Evolutionary conservation across 2,113 vertebrate species (phyloP).

Genomic region (Engystomops pustulosus): DNA sequence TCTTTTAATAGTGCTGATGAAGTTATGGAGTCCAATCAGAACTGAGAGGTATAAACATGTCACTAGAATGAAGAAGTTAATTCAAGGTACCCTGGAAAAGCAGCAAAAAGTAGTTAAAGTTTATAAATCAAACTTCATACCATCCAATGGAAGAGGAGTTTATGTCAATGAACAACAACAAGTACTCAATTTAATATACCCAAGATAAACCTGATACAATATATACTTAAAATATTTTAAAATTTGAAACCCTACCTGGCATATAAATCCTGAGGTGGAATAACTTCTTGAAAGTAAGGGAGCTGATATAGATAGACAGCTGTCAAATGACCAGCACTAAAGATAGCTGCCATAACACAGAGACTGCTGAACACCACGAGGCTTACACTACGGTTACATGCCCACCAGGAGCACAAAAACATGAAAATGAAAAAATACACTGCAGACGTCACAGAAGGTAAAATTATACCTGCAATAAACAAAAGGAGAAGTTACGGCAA

Average conservation of each 20-base stretch:
- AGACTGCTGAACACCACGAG: conserved; percentile 75
- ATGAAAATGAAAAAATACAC: conserved; percentile 79
- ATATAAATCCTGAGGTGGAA: conserved; percentile 75
- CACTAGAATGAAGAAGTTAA: too few relatives aligned
- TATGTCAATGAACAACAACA: too few relatives aligned
- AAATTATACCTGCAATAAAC: conserved; percentile 70
- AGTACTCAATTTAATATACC: too few relatives aligned
- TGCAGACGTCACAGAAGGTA: conserved; percentile 78
- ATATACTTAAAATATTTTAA: too few relatives aligned
- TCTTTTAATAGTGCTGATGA: too few relatives aligned
- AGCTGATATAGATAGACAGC: conserved; percentile 81
- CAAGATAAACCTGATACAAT: too few relatives aligned
- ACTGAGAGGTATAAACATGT: too few relatives aligned
- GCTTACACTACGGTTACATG: conserved; percentile 70
- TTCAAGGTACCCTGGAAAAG: too few relatives aligned
- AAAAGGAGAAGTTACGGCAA: not conserved
- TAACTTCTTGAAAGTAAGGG: conserved; percentile 72
- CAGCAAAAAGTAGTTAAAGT: too few relatives aligned
- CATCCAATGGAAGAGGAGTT: too few relatives aligned
- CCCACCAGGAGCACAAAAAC: conserved; percentile 80
- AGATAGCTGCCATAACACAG: conserved; percentile 78
- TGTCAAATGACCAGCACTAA: conserved; percentile 76
- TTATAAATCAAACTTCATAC: too few relatives aligned
- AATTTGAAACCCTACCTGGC: conserved; percentile 70
- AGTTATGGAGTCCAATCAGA: too few relatives aligned